A percentile compares a stretch with the other conserved stretches of the same genome.
Conservation (phyloP, 2,113 vertebrate species). For the Murina feae region DNA sequence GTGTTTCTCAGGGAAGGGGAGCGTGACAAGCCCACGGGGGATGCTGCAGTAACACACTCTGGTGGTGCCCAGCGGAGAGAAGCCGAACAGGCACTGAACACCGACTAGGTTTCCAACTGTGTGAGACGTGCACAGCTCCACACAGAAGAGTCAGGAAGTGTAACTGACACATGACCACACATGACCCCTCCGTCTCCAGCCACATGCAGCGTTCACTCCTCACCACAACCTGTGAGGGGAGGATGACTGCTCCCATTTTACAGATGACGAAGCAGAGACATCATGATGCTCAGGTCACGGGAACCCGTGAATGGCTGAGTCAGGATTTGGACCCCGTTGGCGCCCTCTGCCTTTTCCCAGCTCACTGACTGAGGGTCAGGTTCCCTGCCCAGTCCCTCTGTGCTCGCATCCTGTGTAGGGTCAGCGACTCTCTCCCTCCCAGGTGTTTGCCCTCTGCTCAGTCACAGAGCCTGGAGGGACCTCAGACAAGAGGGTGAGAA, state of each 20-base stretch:
- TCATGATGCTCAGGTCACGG: neutral
- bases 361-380: neutral
- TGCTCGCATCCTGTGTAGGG: neutral
- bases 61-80: neutral
- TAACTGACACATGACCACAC: neutral
- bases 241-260: neutral
- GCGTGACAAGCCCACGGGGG: neutral
- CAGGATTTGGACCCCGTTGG: neutral
- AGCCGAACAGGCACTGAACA: too few species aligned
- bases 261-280: neutral
- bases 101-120: neutral
- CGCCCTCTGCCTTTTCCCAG: neutral
- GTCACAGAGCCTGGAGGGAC: neutral
- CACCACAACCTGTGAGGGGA: neutral
- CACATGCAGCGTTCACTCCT: neutral
- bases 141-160: neutral
- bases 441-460: too few species aligned
- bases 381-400: neutral
- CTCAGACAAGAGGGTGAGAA: neutral
- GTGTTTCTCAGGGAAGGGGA: neutral
- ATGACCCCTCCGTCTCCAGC: neutral
- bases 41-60: neutral
- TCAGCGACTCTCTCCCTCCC: fast-evolving
- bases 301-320: neutral
- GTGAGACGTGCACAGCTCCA: fast-evolving